Evolutionary conservation across 92 coral and sea anemone genomes (phyloP).

Genomic region (Zoanthus solanderi): DNA sequence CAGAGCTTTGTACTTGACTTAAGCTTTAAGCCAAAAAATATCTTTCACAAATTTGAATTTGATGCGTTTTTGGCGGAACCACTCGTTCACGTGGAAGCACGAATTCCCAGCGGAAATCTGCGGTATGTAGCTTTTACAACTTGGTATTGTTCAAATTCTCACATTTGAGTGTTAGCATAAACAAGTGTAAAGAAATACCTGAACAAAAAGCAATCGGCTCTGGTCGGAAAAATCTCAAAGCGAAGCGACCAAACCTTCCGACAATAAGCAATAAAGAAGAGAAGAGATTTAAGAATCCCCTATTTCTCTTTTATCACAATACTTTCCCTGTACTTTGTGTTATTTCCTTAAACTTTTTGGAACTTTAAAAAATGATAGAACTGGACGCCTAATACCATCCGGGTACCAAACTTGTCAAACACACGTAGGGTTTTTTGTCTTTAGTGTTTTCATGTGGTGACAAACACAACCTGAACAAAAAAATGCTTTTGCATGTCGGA

Average conservation of each 20-base stretch:
- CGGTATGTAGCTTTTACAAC: conserved; percentile 60
- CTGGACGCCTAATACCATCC: background rate
- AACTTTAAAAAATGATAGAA: background rate
- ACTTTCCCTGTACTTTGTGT: background rate
- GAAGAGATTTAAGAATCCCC: conserved; percentile 11
- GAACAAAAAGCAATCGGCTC: conserved; percentile 30
- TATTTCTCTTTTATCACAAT: background rate
- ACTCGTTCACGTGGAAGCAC: conserved; percentile 62
- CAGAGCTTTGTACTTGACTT: background rate
- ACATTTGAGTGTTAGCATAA: conserved; percentile 40
- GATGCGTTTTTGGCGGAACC: conserved; percentile 26
- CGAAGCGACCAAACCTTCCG: conserved; percentile 26
- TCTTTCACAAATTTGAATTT: conserved; percentile 28
- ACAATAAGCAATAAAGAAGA: conserved; percentile 23
- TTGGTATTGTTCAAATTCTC: conserved; percentile 73
- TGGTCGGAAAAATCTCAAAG: conserved; percentile 45
- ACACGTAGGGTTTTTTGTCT: background rate
- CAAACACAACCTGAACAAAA: background rate
- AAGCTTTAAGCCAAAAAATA: background rate
- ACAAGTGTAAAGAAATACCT: conserved; percentile 26
- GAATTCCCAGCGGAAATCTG: conserved; percentile 60
- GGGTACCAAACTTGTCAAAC: conserved; percentile 23
- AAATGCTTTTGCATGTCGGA: background rate
- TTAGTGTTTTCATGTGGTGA: background rate
- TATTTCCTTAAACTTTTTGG: background rate